Percentiles rank a stretch among this genome's conserved stretches.
phyloP scores from a whole-genome alignment of 2,888 invertebrate genomes.

The Drosophila sordidula region DNA sequence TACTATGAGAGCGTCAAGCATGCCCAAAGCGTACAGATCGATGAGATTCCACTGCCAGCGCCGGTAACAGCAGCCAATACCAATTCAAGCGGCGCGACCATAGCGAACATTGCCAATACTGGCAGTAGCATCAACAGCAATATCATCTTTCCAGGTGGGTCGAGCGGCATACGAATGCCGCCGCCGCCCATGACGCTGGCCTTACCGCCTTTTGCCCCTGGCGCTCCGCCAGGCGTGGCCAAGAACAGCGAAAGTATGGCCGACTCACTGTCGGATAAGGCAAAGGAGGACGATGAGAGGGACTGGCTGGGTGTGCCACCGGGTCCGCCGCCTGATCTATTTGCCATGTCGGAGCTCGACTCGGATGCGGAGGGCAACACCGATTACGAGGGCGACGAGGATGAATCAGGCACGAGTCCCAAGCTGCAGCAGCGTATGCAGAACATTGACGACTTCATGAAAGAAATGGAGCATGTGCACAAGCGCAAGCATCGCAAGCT shows the following conservation, averaged over 20 bases:
- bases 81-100: slow-evolving; percentile 74
- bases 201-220: slow-evolving; percentile 85
- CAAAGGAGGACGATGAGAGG: slow-evolving; percentile 83
- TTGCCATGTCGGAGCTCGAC: slow-evolving; percentile 88
- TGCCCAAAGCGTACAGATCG: slow-evolving; percentile 97
- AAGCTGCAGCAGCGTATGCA: slow-evolving; percentile 94
- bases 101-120: slow-evolving; percentile 33
- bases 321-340: slow-evolving; percentile 91
- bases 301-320: slow-evolving; percentile 95
- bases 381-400: slow-evolving; percentile 81
- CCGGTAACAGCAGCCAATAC: slow-evolving; percentile 85
- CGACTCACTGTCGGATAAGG: slow-evolving; percentile 64
- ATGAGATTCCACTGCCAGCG: slow-evolving; percentile 97
- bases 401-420: slow-evolving; percentile 64
- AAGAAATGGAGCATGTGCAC: slow-evolving; percentile 95
- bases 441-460: slow-evolving; percentile 96
- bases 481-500: slow-evolving; percentile 89
- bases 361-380: slow-evolving; percentile 82
- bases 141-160: slow-evolving; percentile 29
- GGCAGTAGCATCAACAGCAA: slow-evolving; percentile 16
- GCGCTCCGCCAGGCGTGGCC: slow-evolving; percentile 89
- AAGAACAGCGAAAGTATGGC: slow-evolving; percentile 88
- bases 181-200: slow-evolving; percentile 83
- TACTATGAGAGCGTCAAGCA: slow-evolving; percentile 98
- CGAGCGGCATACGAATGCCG: slow-evolving; percentile 80